Conservation (phyloP, 1,140 invertebrate species). For the Caerostris darwini region DNA sequence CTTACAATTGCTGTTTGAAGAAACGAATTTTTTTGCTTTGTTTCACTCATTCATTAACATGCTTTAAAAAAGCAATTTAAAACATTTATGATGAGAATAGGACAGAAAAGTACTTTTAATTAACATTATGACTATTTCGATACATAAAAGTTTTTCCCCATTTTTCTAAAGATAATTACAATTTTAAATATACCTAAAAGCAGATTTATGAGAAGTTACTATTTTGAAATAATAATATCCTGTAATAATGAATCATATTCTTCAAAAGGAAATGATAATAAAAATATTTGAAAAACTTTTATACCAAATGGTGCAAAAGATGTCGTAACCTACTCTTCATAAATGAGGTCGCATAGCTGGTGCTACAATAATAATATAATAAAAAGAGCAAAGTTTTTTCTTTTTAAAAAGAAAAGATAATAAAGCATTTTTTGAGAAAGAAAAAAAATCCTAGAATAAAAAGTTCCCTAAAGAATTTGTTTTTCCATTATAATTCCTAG, state of each 20-base stretch:
- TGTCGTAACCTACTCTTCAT: conserved; percentile 27
- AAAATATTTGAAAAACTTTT: conserved; percentile 26
- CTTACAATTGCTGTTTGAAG: not conserved
- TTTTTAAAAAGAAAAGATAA: conserved; percentile 33
- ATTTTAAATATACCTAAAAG: conserved; percentile 10
- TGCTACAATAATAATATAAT: no score
- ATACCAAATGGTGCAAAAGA: conserved; percentile 26
- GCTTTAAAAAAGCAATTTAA: not conserved
- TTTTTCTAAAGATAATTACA: conserved; percentile 16
- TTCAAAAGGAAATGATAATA: not conserved
- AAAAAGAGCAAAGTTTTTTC: not conserved
- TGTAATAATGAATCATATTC: not conserved
- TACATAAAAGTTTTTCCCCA: not conserved
- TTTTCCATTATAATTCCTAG: conserved; percentile 66
- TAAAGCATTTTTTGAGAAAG: not conserved
- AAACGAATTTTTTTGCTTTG: not conserved
- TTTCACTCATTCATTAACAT: not conserved
- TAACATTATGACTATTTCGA: conserved; percentile 24
- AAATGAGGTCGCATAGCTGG: conserved; percentile 45
- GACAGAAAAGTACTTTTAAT: not conserved
- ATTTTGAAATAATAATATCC: not conserved
- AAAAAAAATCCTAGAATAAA: conserved; percentile 32
- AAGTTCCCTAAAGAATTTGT: conserved; percentile 72
- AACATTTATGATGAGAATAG: not conserved
- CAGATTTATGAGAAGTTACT: conserved; percentile 31